Evolutionary conservation across 2,888 invertebrate genomes (phyloP), one percentile per base, ranked within the genome.

Genomic region (Aproaerema taeniolella): DNA sequence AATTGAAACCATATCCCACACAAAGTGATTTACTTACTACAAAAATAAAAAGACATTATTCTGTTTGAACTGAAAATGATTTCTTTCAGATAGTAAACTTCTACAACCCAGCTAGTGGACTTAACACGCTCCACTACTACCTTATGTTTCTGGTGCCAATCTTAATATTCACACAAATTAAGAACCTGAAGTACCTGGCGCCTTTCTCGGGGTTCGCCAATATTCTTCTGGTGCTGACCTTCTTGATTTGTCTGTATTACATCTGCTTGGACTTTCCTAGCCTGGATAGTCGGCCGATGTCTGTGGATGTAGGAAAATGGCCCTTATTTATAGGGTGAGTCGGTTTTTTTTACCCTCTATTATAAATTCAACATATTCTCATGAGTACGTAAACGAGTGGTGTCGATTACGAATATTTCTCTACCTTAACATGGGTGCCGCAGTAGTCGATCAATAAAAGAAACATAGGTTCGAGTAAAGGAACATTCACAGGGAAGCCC

Each of bases 141-240:
- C 59, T 77, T 1, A 79, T 83, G 54, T 77, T 85, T 46, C 46
- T 82, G 24, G 58, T 76, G 0, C 87, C 86, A 0, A 66, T 87
- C 6, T 55, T 87, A 0, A 16, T 73, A 29, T 79, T 87, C 47
- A 85, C 85, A 1, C 87, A 87, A 53, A 91, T 95, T 47, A 89
- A 94, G 50, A 91, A 93, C 55, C 87, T 98, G 0, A 94, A 93
- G 62, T 92, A 91, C 59, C 78, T 98, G 43, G 95, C 97, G 1
- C 95, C 96, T 0, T 95, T 97, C 67, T 97, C 98, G 1, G 90
- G 93, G 42, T 78, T 95, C 31, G 98, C 98, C 28, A 98, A 98
- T 64, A 45, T 93, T 8, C 90, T 95, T 16, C 91, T 97, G 67
- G 85, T 94, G 1, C 67, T 90, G 4, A 94, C 95, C 1, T 92